A percentile compares a stretch with the other conserved stretches of the same genome.
Evolutionary conservation across 1,140 invertebrate species (phyloP).

Genomic region (Hesperophylax magnus): DNA sequence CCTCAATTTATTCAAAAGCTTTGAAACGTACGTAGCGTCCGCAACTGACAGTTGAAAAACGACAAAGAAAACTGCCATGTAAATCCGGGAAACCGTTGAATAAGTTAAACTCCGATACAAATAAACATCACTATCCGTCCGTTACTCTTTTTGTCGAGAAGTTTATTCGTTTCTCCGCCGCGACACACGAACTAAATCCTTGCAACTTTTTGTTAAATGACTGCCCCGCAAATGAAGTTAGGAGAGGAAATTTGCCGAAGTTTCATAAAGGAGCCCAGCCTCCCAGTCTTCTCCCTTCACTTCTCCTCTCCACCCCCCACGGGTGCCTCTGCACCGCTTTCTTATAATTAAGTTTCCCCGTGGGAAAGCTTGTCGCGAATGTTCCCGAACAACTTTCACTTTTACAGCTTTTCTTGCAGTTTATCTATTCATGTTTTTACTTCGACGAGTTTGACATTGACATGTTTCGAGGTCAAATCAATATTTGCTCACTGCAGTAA

Average conservation of each 20-base stretch:
- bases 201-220: conserved; percentile 38
- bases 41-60: not conserved
- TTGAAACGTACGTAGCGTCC: not conserved
- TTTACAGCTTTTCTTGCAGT: conserved; percentile 9
- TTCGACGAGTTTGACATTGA: conserved; percentile 30
- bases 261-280: conserved; percentile 34
- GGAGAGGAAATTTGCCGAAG: conserved; percentile 46
- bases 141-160: conserved; percentile 24
- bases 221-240: conserved; percentile 50
- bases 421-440: conserved; percentile 22
- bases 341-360: conserved; percentile 53
- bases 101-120: conserved; percentile 44
- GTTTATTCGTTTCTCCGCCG: not conserved
- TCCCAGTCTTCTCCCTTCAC: no score
- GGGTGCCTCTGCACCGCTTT: conserved; percentile 50
- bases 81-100: conserved; percentile 39
- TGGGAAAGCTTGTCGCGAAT: conserved; percentile 37
- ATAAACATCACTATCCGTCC: conserved; percentile 33
- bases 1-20: no score
- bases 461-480: conserved; percentile 13
- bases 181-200: conserved; percentile 25
- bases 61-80: not conserved
- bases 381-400: conserved; percentile 38
- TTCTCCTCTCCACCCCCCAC: not conserved
- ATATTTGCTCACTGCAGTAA: no score